Evolutionary conservation across 2,797 vertebrate species (phyloP).

Genomic region (Coreius guichenoti): DNA sequence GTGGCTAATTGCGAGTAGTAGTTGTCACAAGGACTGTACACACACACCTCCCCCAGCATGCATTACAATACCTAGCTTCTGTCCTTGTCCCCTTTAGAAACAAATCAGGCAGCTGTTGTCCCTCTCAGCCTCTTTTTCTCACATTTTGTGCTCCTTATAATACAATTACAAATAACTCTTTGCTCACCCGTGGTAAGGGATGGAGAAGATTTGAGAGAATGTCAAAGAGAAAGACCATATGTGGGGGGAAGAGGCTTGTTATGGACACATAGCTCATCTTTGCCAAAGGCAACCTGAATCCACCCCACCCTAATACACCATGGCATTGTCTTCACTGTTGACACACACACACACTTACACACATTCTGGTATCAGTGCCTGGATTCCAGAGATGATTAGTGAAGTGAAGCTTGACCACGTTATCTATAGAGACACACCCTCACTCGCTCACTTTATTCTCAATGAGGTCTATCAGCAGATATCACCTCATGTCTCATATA

Average conservation of each 20-base stretch:
- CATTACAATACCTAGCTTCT: conserved; percentile 69
- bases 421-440: conserved; percentile 57
- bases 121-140: background rate
- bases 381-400: conserved; percentile 64
- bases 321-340: conserved; percentile 60
- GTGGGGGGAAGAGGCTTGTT: conserved; percentile 15
- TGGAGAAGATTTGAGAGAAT: background rate
- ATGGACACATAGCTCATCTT: conserved; percentile 42
- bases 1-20: conserved; percentile 6
- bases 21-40: conserved; percentile 21
- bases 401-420: conserved; percentile 52
- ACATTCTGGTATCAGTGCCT: conserved; percentile 50
- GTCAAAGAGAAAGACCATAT: background rate
- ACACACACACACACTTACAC: conserved; percentile 52
- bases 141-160: background rate
- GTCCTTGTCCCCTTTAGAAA: conserved; percentile 57
- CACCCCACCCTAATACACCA: conserved; percentile 53
- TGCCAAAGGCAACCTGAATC: conserved; percentile 55
- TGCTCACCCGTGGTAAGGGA: background rate
- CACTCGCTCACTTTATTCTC: conserved; percentile 34
- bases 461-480: conserved; percentile 41
- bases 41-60: conserved; percentile 37
- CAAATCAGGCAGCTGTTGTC: conserved; percentile 48
- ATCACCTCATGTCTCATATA: conserved; percentile 39
- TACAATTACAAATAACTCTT: background rate